Evolutionary conservation across 2,113 vertebrate genomes (phyloP), one percentile per base, ranked within the genome.

Genomic region (Crocuta crocuta): DNA sequence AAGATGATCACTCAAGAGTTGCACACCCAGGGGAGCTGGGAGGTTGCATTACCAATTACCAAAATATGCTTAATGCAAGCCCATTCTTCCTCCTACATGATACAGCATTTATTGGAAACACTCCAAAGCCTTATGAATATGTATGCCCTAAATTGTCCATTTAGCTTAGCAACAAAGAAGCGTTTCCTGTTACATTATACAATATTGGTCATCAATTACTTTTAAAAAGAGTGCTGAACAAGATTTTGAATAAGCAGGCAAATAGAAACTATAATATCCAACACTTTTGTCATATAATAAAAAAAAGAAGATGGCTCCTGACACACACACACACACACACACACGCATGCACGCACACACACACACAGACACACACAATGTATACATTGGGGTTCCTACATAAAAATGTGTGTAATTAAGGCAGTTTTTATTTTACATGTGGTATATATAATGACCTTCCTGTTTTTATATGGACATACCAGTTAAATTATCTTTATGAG

Each of bases 101-200:
- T 87, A 0, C 81, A 97, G 89, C 21, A n/a, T 91, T 98, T 98
- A 80, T 73, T 98, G 92, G 98, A 98, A 97, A 90, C 19, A 26
- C 95, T 98, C 89, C 92, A 97, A 97, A 98, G 91, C 93, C 94
- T 98, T 97, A 98, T 97, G 71, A 97, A 98, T 98, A 98, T 96
- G 95, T 97, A 98, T 97, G 87, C 84, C 6, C 24, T 68, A 83
- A 98, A 97, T 94, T 94, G 48, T 94, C 96, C 39, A 97, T 95
- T 98, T 98, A 89, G 48, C 23, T 97, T 97, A 94, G 88, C 88
- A 96, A 53, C 0, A 96, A 97, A 96, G 71, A 87, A 63, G 28
- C 93, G 35, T 95, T 83, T 90, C 78, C 3, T 96, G 48, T 26
- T 86, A 16, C 33, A 73, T 71, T 96, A 97, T 92, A 94, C 33